Conservation (phyloP, 2,888 invertebrate species). For the Acanthopleura granulata region DNA sequence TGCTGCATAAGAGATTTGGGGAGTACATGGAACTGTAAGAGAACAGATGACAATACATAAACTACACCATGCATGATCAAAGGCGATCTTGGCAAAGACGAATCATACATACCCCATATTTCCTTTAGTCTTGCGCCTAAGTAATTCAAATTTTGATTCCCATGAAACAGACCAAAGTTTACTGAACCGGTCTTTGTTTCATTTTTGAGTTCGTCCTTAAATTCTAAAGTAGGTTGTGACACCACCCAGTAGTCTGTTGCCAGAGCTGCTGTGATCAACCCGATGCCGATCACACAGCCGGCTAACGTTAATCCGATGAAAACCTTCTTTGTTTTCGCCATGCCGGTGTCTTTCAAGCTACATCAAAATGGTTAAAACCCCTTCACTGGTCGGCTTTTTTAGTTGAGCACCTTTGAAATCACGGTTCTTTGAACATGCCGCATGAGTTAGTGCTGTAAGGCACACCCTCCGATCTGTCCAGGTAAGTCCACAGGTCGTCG, state of each 20-base stretch:
- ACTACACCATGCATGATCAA: background rate
- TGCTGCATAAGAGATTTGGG: too few relatives aligned
- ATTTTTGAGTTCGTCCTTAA: conserved; percentile 27
- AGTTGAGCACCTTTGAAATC: too few relatives aligned
- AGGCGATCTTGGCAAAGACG: background rate
- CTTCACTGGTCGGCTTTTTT: too few relatives aligned
- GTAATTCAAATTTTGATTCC: conserved; percentile 84
- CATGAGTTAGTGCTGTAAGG: too few relatives aligned
- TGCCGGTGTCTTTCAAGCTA: conserved; percentile 42
- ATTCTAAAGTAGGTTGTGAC: conserved; percentile 77
- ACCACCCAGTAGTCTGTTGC: conserved; percentile 88
- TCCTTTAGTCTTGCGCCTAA: background rate
- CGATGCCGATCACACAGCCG: conserved; percentile 82
- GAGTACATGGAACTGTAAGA: too few relatives aligned
- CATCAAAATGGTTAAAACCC: background rate
- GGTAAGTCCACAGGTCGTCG: background rate
- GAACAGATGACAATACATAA: background rate
- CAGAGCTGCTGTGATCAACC: conserved; percentile 83
- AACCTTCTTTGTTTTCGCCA: conserved; percentile 81
- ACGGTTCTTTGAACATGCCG: too few relatives aligned
- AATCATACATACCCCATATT: conserved; percentile 20
- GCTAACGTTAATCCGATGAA: conserved; percentile 87
- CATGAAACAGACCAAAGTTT: conserved; percentile 86
- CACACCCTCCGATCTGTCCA: conserved; percentile 6
- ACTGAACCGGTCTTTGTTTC: conserved; percentile 43